These are phyloP conservation scores for Poecilus cupreus DNA, from an alignment of 2,888 invertebrate species.

Conservation along the genomic window DNA sequence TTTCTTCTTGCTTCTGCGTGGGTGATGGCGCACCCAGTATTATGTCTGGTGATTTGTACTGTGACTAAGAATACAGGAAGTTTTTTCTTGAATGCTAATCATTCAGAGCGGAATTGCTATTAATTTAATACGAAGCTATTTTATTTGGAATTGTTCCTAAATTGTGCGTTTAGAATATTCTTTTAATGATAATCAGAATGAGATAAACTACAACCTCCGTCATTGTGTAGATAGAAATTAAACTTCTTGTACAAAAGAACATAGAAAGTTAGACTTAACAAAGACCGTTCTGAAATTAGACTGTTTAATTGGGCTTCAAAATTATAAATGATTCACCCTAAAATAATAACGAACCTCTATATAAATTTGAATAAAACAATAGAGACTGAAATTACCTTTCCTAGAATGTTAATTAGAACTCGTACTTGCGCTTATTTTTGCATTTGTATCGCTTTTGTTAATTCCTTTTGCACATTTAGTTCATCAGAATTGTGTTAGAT, in stretches of 20 bases:
- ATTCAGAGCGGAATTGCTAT: not conserved
- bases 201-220: slow-evolving; percentile 23
- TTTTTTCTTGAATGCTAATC: slow-evolving; percentile 24
- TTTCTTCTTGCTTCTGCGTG: slow-evolving; percentile 23
- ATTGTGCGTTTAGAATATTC: slow-evolving; percentile 1
- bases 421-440: not conserved
- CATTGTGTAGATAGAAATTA: slow-evolving; percentile 13
- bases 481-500: slow-evolving; percentile 27
- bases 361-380: slow-evolving; percentile 26
- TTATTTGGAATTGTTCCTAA: not conserved
- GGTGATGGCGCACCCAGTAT: slow-evolving; percentile 42
- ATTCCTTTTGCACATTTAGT: slow-evolving; percentile 15
- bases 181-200: slow-evolving; percentile 22
- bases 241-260: not conserved
- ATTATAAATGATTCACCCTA: slow-evolving; percentile 26
- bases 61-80: slow-evolving; percentile 31
- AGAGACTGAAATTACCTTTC: slow-evolving; percentile 10
- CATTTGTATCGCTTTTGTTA: slow-evolving; percentile 7
- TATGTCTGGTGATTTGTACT: slow-evolving; percentile 24
- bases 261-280: slow-evolving; percentile 6
- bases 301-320: slow-evolving; percentile 6
- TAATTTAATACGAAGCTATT: slow-evolving; percentile 27
- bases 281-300: slow-evolving; percentile 25
- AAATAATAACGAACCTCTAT: slow-evolving; percentile 29
- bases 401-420: not conserved